Base-by-base conservation (phyloP, 2,888 invertebrate species). In the Drosophila algonquin region DNA sequence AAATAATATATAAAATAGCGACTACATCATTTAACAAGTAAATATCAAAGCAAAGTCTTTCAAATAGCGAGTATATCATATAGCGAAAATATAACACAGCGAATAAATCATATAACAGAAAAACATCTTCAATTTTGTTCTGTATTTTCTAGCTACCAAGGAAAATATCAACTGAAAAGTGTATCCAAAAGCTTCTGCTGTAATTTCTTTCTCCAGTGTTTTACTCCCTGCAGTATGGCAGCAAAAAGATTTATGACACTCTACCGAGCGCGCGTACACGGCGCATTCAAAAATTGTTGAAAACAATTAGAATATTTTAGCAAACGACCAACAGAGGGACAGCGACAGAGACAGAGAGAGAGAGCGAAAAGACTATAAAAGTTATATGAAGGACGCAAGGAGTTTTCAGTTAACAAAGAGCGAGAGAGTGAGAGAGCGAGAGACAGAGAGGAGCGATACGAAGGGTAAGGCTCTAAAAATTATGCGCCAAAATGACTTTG, bases 301-400 rank as follows among this genome's bases (percentile, higher is more conserved):
- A 83, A 83, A 83, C 87, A 84, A 84, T 84, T 84, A 89, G 87
- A 89, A 84, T 84, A 87, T 84, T 84, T 89, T 81, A 87, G 85
- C 87, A 69, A 40, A 79, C 77, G 80, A 83, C 60, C 71, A 50
- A 46, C 40, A 74, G 86, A 47, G 16, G 6, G 18, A 18, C 50
- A 21, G n/a, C 3, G 8, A 40, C 44, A 59, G 27, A 51, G 7
- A 55, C 24, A 69, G 71, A 74, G 27, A 51, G 16, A 65, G 71
- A 74, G 24, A 69, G 71, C 21, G 21, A 21, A 74, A 73, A 76
- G 82, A 88, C 88, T 88, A 83, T 83, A 88, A 83, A 88, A 87
- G 81, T 85, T 81, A 79, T 87, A 85, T 68, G 76, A 76, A 81
- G 71, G 54, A 72, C 46, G 40, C 71, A 62, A 68, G 46, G 67